phyloP scores from a whole-genome alignment of 2,113 vertebrate genomes.

The Gavia stellata region DNA sequence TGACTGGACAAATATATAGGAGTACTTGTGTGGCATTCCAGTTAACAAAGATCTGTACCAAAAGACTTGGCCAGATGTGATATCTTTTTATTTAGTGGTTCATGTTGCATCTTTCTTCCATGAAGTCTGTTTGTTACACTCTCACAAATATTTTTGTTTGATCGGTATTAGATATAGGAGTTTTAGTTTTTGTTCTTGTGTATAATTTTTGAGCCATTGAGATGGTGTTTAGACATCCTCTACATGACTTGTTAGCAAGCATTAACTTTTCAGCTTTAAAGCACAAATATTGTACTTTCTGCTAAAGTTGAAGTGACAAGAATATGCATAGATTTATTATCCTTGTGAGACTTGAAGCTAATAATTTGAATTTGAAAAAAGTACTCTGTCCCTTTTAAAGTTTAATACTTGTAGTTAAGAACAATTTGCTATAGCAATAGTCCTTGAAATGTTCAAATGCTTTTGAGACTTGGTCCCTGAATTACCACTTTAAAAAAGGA shows the following conservation, averaged over 20 bases:
- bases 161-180: neutral
- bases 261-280: slow-evolving; percentile 7
- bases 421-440: slow-evolving; percentile 25
- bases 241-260: neutral
- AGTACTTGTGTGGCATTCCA: neutral
- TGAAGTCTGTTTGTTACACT: neutral
- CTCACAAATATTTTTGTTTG: neutral
- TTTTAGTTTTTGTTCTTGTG: neutral
- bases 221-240: neutral
- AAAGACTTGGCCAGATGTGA: neutral
- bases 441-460: slow-evolving; percentile 59
- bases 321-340: slow-evolving; percentile 2
- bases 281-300: neutral
- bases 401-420: slow-evolving; percentile 49
- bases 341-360: slow-evolving; percentile 23
- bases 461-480: slow-evolving; percentile 31
- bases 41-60: neutral
- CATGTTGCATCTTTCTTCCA: neutral
- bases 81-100: neutral
- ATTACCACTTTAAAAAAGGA: slow-evolving; percentile 42
- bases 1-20: neutral
- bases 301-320: neutral
- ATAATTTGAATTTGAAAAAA: slow-evolving; percentile 37
- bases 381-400: slow-evolving; percentile 15
- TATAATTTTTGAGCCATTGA: neutral